Evolutionary conservation across 2,888 invertebrate species (phyloP).

Genomic region (Hyalella azteca): DNA sequence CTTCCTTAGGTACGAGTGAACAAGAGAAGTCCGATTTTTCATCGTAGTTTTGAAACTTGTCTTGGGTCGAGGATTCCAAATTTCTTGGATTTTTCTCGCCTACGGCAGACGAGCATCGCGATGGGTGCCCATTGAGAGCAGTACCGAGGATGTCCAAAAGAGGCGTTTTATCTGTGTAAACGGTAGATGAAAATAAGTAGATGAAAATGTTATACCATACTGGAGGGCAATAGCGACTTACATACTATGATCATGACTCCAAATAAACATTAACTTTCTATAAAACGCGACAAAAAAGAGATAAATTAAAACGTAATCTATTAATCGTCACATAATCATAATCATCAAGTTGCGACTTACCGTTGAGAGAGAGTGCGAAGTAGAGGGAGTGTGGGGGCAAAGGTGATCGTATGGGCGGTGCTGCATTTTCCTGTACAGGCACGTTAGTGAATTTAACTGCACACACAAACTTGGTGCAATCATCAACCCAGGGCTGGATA

Average conservation of each 20-base stretch:
- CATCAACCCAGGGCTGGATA: too few relatives aligned
- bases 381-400: slow-evolving; percentile 18
- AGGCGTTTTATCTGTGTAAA: not conserved
- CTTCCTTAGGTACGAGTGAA: too few relatives aligned
- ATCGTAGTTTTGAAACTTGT: not conserved
- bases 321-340: not conserved
- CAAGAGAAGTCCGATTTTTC: not conserved
- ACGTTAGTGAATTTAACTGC: not conserved
- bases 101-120: not conserved
- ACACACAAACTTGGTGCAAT: too few relatives aligned
- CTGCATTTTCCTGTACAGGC: slow-evolving; percentile 3
- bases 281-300: not conserved
- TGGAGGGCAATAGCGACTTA: not conserved
- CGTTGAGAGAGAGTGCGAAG: slow-evolving; percentile 22
- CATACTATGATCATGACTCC: not conserved
- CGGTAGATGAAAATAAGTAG: not conserved
- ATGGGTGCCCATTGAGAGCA: not conserved
- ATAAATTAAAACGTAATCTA: not conserved
- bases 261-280: not conserved
- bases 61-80: not conserved
- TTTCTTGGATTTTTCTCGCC: not conserved
- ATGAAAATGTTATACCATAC: not conserved
- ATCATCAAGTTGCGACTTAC: not conserved
- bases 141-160: slow-evolving; percentile 11
- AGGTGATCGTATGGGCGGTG: not conserved